Base-by-base conservation (phyloP, 2,113 vertebrate genomes). In the Melanerpes formicivorus region DNA sequence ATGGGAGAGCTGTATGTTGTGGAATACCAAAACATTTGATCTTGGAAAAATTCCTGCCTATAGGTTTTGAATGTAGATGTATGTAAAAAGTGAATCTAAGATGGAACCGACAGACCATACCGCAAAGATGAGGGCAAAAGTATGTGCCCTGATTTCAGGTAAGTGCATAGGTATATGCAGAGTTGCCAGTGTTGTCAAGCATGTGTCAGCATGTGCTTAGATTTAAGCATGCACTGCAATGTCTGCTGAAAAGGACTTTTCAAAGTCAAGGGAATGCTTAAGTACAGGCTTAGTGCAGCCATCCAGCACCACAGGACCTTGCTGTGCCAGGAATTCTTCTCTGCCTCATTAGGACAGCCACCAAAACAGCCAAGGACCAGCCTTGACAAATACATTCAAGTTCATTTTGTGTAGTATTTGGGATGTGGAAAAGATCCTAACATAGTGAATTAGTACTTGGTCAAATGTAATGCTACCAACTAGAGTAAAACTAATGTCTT, bases 21-120 rank as follows among this genome's bases (percentile, higher is more conserved):
- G 70, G 73, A 73, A 78, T 78, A 80, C 29, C 73, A 58, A 80
- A 78, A 11, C n/a, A 62, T 71, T 86, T 42, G 54, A 55, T 92
- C 83, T 96, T 91, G 80, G 80, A 84, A 92, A 74, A 92, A 74
- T 72, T 80, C 86, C 85, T 81, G 58, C 72, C 84, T 86, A 4
- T 65, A 74, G 19, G 7, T 86, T 93, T 87, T 86, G 77, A 73
- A 87, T 84, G 44, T 8, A 78, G 34, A 83, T 37, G 6, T 58
- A 25, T 50, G 54, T 25, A 37, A 50, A 85, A 69, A 82, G 32
- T 29, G 9, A 63, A 75, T 72, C 34, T n/a, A 42, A 72, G 62
- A 9, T 26, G 52, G 44, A 29, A 50, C 25, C 21, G 69, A 34
- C 27, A 60, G 72, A 64, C 72, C 65, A 19, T 14, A 17, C 11